These are phyloP conservation scores for Sylvicola fuscatus DNA, from an alignment of 2,888 invertebrate species.

Conservation along the genomic window DNA sequence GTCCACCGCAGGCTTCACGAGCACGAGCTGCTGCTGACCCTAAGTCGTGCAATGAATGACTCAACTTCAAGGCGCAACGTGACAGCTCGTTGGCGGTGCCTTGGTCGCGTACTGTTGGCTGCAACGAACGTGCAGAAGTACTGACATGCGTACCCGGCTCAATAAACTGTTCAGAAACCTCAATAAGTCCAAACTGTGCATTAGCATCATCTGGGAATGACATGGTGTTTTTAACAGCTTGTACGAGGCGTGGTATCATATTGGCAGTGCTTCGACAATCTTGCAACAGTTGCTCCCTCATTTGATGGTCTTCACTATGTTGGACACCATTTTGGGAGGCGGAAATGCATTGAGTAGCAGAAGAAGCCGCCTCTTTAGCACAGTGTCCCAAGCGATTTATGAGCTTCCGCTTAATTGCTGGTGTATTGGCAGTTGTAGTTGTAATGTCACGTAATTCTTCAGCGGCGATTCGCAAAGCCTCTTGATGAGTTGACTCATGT, in stretches of 20 bases:
- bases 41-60: conserved; percentile 23
- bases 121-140: conserved; percentile 54
- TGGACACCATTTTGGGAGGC: conserved; percentile 66
- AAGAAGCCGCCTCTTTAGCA: conserved; percentile 68
- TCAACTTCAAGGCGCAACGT: conserved; percentile 21
- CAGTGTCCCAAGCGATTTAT: conserved; percentile 46
- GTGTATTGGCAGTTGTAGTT: conserved; percentile 60
- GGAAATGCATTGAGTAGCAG: conserved; percentile 79
- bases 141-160: conserved; percentile 53
- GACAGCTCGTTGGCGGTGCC: conserved; percentile 50
- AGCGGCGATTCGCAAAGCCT: conserved; percentile 68
- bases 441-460: conserved; percentile 85
- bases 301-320: conserved; percentile 33
- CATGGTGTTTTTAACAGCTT: conserved; percentile 51
- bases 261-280: conserved; percentile 58
- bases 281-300: conserved; percentile 47
- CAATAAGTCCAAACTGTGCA: conserved; percentile 60
- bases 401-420: conserved; percentile 51
- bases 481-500: conserved; percentile 65
- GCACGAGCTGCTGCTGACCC: conserved; percentile 42
- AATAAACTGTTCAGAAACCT: conserved; percentile 64
- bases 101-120: conserved; percentile 66
- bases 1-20: conserved; percentile 57
- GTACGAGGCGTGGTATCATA: conserved; percentile 60
- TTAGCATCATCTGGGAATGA: conserved; percentile 49